Evolutionary conservation across 23 tunicate genomes (phyloP), one percentile per base, ranked within the genome.

Genomic region (Oikopleura vanhoeffeni): DNA sequence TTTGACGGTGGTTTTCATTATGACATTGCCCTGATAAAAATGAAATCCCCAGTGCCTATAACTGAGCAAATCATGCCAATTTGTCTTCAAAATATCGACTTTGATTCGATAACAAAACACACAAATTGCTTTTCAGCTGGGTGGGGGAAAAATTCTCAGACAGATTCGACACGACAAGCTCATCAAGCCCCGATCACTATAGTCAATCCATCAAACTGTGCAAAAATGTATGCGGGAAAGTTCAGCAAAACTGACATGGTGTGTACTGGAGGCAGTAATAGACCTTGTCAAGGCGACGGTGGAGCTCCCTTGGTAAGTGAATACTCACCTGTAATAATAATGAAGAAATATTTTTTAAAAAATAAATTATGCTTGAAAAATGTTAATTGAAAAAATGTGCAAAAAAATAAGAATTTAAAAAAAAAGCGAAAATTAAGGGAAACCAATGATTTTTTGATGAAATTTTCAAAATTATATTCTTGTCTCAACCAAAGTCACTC

Each of bases 41-140:
- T 49, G 18, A 18, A 8, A 4, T 18, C 18, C 18, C 60, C 60
- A 49, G 60, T 49, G 60, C 18, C 60, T 4, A 4, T 49, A 8
- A 49, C 8, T 18, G 60, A 49, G 60, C 18, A 49, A 4, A 49
- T 49, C 60, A 8, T 4, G 60, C 60, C 60, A 18, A 49, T 49
- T 49, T 49, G 60, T 18, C 30, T 87, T 39, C 32, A 64, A 58
- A n/a, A n/a, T n/a, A n/a, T n/a, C n/a, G n/a, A n/a, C n/a, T n/a
- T n/a, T n/a, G 60, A 57, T 28, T 76, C 39, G 41, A 41, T 39
- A 28, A 35, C 2, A 35, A 41, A 41, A 60, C 39, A 28, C 41
- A 60, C 40, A 18, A 84, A 4, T 0, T 87, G 89, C 83, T 83
- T 87, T 40, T 76, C 71, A 0, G 84, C 89, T 33, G 89, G 89